Base-by-base conservation (phyloP, 2,113 vertebrate species). In the Acrocephalus kingi region DNA sequence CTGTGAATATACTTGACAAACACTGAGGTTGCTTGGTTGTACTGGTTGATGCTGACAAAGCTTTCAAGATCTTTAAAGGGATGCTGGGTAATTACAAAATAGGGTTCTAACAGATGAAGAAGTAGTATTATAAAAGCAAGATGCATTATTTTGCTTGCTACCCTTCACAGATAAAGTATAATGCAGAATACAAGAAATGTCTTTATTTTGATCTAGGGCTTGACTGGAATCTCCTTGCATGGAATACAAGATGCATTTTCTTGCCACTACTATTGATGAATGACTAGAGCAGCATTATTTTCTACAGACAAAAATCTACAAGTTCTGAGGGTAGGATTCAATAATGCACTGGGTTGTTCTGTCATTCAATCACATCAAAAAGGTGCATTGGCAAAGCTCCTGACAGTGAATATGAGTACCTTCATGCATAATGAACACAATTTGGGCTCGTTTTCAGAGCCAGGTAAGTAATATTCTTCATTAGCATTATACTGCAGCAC, bases 391-490 rank as follows among this genome's bases (percentile, higher is more conserved):
- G 39, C 77, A 68, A 90, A 91, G 45, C 27, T 90, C 33, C 66
- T 90, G 54, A n/a, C 41, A 93, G 93, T 39, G 64, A 90, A 75
- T 89, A 21, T 30, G 27, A 93, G 58, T 43, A 66, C 67, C 56
- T 95, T 69, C 66, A 48, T 59, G 48, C 58, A 54, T 82, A 45
- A 83, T 5, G 3, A 89, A 58, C 37, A 73, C 22, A 64, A 66
- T 93, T 61, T 92, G 58, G 78, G 66, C 39, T 84, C 18, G 0
- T 52, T 97, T 96, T 95, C 94, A 92, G 66, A 69, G 25, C 33
- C 74, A 27, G 49, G 11, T 35, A 22, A 61, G 55, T 84, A 81
- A 94, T 73, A 93, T 66, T 64, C 71, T 84, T 93, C 79, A 71
- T 92, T 88, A 95, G 48, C 51, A 92, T 84, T 62, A 67, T 9